Conservation (phyloP, 2,797 vertebrate genomes). For the Megaceryle alcyon region DNA sequence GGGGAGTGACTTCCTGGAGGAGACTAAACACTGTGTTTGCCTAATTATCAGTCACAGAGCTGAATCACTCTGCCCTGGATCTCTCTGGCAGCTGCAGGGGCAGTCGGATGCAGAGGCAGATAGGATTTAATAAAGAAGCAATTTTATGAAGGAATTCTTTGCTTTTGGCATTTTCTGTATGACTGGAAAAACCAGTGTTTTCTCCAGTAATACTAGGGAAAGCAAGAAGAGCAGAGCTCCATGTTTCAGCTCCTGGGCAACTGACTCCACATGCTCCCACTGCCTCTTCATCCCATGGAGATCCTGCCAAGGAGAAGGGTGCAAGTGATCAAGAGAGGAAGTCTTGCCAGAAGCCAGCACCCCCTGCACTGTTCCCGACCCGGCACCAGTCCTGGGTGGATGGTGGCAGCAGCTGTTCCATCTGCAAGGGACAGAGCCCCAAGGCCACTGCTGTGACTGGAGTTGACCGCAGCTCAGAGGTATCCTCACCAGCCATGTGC, state of each 20-base stretch:
- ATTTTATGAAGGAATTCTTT: slow-evolving; percentile 42
- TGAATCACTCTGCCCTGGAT: slow-evolving; percentile 46
- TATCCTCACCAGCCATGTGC: fast-evolving
- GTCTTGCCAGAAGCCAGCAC: not conserved
- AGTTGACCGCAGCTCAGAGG: not conserved
- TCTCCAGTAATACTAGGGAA: not conserved
- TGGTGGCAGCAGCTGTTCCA: not conserved
- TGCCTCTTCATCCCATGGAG: not conserved
- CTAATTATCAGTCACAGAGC: not conserved
- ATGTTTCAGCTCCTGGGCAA: not conserved
- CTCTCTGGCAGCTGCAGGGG: not conserved
- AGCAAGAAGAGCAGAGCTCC: slow-evolving; percentile 1
- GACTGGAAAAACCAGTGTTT: not conserved
- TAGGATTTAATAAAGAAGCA: slow-evolving; percentile 57
- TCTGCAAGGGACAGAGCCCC: not conserved
- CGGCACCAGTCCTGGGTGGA: not conserved
- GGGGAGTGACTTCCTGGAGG: not conserved
- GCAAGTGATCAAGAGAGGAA: fast-evolving
- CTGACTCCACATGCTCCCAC: fast-evolving
- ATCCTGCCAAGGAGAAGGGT: not conserved
- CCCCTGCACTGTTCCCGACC: not conserved
- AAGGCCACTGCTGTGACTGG: not conserved
- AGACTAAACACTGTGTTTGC: not conserved
- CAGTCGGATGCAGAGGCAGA: slow-evolving; percentile 40
- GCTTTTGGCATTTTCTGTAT: slow-evolving; percentile 46